phyloP scores from a whole-genome alignment of 2,888 invertebrate species.

The Pasiphila rectangulata region DNA sequence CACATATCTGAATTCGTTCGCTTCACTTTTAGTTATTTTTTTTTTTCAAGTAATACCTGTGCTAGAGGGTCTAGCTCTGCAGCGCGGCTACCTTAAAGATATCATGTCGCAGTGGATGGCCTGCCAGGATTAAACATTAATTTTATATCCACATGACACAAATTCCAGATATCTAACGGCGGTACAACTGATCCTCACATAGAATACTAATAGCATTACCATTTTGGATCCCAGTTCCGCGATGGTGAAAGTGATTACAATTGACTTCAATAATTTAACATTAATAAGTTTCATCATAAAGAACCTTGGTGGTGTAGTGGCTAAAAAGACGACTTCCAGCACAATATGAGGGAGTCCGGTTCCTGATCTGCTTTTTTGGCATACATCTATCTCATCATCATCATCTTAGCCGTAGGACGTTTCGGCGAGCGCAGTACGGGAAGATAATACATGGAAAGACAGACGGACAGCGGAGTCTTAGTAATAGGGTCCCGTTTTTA shows the following conservation, averaged over 20 bases:
- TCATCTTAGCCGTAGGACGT: no score
- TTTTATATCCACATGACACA: conserved; percentile 37
- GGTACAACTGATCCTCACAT: conserved; percentile 49
- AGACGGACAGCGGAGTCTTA: no score
- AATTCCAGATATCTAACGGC: conserved; percentile 52
- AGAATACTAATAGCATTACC: conserved; percentile 59
- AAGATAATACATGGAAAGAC: no score
- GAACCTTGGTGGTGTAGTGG: not conserved
- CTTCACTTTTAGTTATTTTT: no score
- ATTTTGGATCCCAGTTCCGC: conserved; percentile 48
- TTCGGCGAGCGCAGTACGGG: no score
- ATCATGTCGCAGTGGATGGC: no score
- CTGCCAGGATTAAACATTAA: not conserved
- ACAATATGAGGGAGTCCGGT: no score
- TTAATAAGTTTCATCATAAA: conserved; percentile 36
- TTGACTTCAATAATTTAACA: conserved; percentile 42
- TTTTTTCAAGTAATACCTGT: not conserved
- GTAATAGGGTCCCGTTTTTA: no score
- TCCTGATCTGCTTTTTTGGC: no score
- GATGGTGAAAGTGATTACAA: conserved; percentile 60
- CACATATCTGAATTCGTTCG: no score
- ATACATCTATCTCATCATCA: no score
- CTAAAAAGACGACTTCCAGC: not conserved
- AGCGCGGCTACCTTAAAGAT: no score
- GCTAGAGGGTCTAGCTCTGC: not conserved